Conservation (phyloP, 2,888 invertebrate species). For the Synergus japonicus region DNA sequence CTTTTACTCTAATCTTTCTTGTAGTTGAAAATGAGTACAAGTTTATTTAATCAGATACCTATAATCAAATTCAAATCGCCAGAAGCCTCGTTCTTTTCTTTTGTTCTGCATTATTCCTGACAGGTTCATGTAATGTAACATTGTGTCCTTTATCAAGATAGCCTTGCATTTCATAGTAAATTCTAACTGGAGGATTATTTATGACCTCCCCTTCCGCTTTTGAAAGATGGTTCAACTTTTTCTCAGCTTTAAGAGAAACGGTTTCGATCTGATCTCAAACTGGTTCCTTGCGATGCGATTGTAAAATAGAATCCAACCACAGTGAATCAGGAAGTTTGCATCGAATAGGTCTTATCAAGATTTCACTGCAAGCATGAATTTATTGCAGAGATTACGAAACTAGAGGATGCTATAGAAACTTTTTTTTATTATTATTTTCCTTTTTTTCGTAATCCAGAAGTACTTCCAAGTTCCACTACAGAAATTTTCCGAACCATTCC, state of each 20-base stretch:
- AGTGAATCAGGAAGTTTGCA: conserved; percentile 39
- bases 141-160: conserved; percentile 38
- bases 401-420: not conserved
- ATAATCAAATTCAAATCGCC: conserved; percentile 4
- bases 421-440: not conserved
- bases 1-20: too few species aligned
- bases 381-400: conserved; percentile 13
- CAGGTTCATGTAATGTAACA: conserved; percentile 32
- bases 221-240: conserved; percentile 33
- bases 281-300: conserved; percentile 9
- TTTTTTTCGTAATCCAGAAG: not conserved
- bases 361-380: conserved; percentile 13
- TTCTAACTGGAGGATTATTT: conserved; percentile 22
- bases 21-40: not conserved
- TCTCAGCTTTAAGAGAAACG: conserved; percentile 26
- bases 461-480: too few species aligned
- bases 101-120: conserved; percentile 32
- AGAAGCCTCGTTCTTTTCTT: not conserved
- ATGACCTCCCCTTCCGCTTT: not conserved
- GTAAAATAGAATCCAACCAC: conserved; percentile 11
- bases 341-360: conserved; percentile 35
- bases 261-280: conserved; percentile 31
- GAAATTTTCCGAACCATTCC: too few species aligned
- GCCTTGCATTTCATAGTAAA: conserved; percentile 22
- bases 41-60: conserved; percentile 11